phyloP scores from a whole-genome alignment of 2,113 vertebrate genomes.

The Peucedramus taeniatus region DNA sequence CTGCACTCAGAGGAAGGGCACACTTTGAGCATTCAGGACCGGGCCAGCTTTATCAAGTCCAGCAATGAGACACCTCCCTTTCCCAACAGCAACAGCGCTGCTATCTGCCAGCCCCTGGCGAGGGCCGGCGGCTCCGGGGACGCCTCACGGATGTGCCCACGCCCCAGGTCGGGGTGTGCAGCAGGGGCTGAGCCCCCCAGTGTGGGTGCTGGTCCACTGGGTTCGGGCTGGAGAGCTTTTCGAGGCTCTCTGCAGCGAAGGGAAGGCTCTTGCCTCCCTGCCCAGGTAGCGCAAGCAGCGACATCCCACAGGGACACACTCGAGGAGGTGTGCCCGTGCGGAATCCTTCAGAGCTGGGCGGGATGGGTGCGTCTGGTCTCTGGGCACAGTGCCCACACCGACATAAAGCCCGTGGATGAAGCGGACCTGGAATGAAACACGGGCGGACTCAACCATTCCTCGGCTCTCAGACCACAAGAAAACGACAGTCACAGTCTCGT shows the following conservation, averaged over 20 bases:
- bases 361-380: rapidly evolving
- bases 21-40: neutral
- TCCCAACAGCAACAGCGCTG: neutral
- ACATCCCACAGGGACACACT: rapidly evolving
- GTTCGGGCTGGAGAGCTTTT: neutral
- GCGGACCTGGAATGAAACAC: rapidly evolving
- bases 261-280: rapidly evolving
- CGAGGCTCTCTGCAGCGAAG: rapidly evolving
- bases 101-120: neutral
- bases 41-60: neutral
- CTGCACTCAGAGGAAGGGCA: neutral
- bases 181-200: rapidly evolving
- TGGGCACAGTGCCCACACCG: rapidly evolving
- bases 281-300: rapidly evolving
- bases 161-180: rapidly evolving
- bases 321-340: rapidly evolving
- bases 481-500: neutral
- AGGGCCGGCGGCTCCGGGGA: rapidly evolving
- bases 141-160: rapidly evolving
- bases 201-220: rapidly evolving
- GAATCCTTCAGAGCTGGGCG: neutral
- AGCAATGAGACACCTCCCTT: neutral
- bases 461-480: neutral
- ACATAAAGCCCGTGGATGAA: rapidly evolving
- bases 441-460: neutral